Evolutionary conservation across 2,888 invertebrate genomes (phyloP), one percentile per base, ranked within the genome.

Genomic region (Elegia similella): DNA sequence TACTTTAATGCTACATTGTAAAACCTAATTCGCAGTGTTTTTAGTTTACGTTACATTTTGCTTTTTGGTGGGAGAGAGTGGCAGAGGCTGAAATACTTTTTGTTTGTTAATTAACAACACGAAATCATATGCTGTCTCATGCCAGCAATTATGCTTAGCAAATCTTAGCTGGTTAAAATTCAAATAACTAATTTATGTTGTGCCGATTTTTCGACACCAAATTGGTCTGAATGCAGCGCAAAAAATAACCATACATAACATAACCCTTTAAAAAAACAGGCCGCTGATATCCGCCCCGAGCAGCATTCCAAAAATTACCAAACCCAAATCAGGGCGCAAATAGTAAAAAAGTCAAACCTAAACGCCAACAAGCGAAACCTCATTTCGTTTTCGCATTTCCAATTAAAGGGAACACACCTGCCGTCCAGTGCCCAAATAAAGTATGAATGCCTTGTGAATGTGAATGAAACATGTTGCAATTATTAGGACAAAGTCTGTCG

Each of bases 331-430:
- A 61, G 56, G 58, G 38, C 47, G 54, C 55, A 62, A 62, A 58
- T 59, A 60, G 54, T 55, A 57, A 61, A 61, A 57, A 59, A 57
- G 42, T 55, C 50, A 55, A 59, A 57, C 59, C 60, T 62, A 62
- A 61, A 58, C 63, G 55, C 60, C 62, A 64, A 66, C 65, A 59
- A 54, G 54, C 30, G 42, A 62, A 60, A 62, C 60, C 64, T 64
- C 57, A 70, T 67, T 67, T 64, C 50, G 62, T 61, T 66, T 64
- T 63, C 61, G 61, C 62, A 50, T 59, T 59, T 63, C 65, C 65
- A 67, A 70, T 70, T 67, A 67, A 66, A 59, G 62, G 52, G 59
- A 55, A 57, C 58, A 54, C 46, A 58, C 64, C 69, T 68, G 65
- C 67, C 66, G 66, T 62, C 58, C 17, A n/a, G 23, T 59, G 57